Base-by-base conservation (phyloP, 2,113 vertebrate genomes). In the Martes martes region DNA sequence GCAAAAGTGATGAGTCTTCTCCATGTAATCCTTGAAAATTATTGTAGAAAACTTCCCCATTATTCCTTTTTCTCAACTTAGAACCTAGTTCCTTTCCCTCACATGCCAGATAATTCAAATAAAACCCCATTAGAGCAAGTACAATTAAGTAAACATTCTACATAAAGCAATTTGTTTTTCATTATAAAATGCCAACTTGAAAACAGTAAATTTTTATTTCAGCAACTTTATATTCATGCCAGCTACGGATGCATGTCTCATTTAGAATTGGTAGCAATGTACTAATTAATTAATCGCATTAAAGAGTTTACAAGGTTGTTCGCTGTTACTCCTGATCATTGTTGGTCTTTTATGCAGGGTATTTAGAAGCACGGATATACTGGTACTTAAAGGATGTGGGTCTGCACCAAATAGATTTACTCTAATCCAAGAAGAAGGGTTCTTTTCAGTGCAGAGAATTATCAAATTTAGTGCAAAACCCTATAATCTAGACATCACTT, bases 141-240 rank as follows among this genome's bases (percentile, higher is more conserved):
- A 84, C 74, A 97, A 84, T 94, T 90, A 95, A 97, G 88, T 71
- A 90, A 88, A 93, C 83, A 76, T 94, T 92, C 76, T 88, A 55
- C 89, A 74, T 83, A 95, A 94, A 95, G 61, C 73, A 96, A 92
- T 97, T 94, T 84, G 71, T 33, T 95, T 94, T 96, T 90, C 55
- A 90, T 81, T 95, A 63, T 42, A 69, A 95, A 83, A 94, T 92
- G 84, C 16, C 85, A 80, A 28, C 78, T 71, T 82, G 79, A 92
- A 91, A 90, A 91, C 42, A 57, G 42, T 80, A 83, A 36, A 57
- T 80, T 96, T 84, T 94, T 83, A 96, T 90, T 92, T 90, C 45
- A 50, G 67, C 67, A 90, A 69, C 31, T 95, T 97, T 87, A 33
- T 79, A 89, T 78, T 84, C 90, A 95, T 21, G 52, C 74, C 28